Percentiles rank a stretch among this genome's conserved stretches.
Evolutionary conservation across 1,140 invertebrate species (phyloP).

Genomic region (Pogonus chalceus): DNA sequence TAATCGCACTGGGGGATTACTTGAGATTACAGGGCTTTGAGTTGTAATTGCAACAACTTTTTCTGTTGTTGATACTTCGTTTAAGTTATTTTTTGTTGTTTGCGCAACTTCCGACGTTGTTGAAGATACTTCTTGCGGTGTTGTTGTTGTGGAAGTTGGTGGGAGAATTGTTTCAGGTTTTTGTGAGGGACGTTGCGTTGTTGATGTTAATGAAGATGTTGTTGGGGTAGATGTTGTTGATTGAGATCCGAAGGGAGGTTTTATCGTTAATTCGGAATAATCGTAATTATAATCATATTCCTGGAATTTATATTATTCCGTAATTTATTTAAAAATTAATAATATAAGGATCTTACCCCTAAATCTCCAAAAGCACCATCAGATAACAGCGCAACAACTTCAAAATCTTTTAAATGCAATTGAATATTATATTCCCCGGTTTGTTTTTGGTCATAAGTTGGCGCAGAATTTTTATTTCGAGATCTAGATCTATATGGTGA

Average conservation of each 20-base stretch:
- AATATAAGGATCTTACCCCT: constrained; percentile 34
- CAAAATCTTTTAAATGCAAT: constrained; percentile 63
- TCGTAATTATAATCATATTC: constrained; percentile 50
- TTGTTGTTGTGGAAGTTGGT: constrained; percentile 24
- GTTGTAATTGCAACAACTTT: background rate
- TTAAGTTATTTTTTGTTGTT: constrained; percentile 3
- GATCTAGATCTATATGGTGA: background rate
- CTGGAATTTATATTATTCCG: constrained; percentile 39
- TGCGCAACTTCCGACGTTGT: background rate
- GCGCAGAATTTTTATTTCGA: background rate
- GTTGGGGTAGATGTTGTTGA: constrained; percentile 34
- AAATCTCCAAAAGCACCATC: constrained; percentile 43
- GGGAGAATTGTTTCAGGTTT: constrained; percentile 19
- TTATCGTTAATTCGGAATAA: constrained; percentile 48
- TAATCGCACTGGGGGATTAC: background rate
- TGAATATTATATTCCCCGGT: constrained; percentile 67
- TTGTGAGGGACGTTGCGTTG: constrained; percentile 21
- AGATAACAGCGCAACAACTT: constrained; percentile 55
- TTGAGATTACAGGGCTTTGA: background rate
- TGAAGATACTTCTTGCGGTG: constrained; percentile 14
- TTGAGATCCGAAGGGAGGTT: constrained; percentile 32
- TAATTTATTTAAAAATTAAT: constrained; percentile 2
- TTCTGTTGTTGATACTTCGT: background rate
- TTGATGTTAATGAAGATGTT: constrained; percentile 8
- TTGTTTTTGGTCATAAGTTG: constrained; percentile 59